phyloP scores from a whole-genome alignment of 2,113 vertebrate species.

The Varanus komodoensis region DNA sequence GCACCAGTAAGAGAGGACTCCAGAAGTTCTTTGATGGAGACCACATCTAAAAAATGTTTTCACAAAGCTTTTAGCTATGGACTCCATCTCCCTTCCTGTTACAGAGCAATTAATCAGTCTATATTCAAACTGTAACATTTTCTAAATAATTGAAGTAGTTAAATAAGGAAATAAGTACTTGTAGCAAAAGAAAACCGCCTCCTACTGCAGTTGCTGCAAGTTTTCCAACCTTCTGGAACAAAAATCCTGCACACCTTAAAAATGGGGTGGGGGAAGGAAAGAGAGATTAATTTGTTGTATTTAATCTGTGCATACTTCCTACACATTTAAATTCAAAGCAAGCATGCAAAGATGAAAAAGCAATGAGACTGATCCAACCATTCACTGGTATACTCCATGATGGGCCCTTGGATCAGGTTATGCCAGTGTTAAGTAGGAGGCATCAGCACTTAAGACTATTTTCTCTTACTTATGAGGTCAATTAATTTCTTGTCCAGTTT shows the following conservation, averaged over 20 bases:
- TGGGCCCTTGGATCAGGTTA: too few species aligned
- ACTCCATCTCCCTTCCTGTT: neutral
- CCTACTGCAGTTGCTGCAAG: slow-evolving; percentile 88
- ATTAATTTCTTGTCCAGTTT: neutral
- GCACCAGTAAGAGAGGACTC: neutral
- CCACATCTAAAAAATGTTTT: neutral
- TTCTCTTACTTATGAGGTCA: neutral
- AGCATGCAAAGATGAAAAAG: neutral
- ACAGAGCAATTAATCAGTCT: neutral
- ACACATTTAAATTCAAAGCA: neutral
- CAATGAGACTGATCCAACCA: neutral
- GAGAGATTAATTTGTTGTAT: neutral
- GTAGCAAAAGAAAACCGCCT: slow-evolving; percentile 87
- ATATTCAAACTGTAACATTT: neutral
- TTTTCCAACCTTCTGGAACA: slow-evolving; percentile 90
- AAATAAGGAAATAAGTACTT: slow-evolving; percentile 72
- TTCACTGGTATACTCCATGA: neutral
- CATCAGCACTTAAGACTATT: neutral
- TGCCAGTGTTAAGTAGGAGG: neutral
- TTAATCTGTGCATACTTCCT: neutral
- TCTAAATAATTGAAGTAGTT: neutral
- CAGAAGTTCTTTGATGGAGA: neutral
- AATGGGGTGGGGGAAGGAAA: neutral
- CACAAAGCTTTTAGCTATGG: neutral
- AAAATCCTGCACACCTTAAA: slow-evolving; percentile 86